Evolutionary conservation across 2,797 vertebrate genomes (phyloP), one percentile per base, ranked within the genome.

Genomic region (Labeo calbasu): DNA sequence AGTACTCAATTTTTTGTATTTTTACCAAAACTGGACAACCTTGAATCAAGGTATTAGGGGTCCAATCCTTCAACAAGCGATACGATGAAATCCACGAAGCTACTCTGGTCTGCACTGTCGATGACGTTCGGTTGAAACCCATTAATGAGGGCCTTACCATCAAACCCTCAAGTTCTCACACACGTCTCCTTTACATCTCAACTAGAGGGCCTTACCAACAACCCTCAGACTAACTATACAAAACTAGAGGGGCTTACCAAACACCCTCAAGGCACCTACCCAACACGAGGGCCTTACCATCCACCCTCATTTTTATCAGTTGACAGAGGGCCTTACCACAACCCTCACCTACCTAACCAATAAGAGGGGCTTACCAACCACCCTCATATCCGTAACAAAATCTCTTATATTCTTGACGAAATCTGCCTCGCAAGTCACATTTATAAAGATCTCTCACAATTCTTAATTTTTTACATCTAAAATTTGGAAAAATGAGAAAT

Each of bases 211-310:
- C 81, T 86, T 92, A 93, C 91, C 92, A 73, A 50, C 36, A 84
- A 86, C 87, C 85, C 87, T 80, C 81, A 66, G n/a, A 57, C 79
- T 55, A 36, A 81, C 73, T 48, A 68, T 66, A 79, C 88, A 88
- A 51, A 87, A 72, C 82, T 63, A 55, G 85, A 88, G 82, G 89
- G 89, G 87, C 90, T 92, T 92, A 92, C 91, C 91, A 88, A 86
- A 83, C 84, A 86, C 88, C 86, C 89, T 89, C 83, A 84, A 25
- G 63, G 68, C 46, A 75, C 14, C 21, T 28, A 78, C n/a, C 13
- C 86, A 82, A 13, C 80, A 65, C 50, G 79, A 87, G 63, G 85
- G 85, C 81, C 88, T 88, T 85, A 88, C 86, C 78, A 85, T 51
- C 81, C 88, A 81, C 89, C 86, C 89, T 85, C 84, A 68, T 71